These are phyloP conservation scores for Drosophila baimaii DNA, from an alignment of 1,140 invertebrate genomes.

Conservation along the genomic window DNA sequence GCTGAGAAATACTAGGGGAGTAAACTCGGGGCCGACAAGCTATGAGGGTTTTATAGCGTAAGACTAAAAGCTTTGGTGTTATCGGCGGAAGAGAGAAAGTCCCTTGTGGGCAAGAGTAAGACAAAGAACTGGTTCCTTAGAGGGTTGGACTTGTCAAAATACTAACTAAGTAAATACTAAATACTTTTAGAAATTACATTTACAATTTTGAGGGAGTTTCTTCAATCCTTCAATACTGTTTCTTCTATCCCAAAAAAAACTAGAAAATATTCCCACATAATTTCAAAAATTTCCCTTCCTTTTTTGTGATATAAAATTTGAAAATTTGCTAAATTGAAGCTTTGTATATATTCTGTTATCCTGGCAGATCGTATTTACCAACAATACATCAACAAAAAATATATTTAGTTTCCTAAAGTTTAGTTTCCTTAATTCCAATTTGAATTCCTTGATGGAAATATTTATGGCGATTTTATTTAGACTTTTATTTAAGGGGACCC, in stretches of 20 bases:
- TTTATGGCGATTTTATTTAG: too few relatives aligned
- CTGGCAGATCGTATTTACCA: too few relatives aligned
- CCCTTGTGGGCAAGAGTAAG: neutral
- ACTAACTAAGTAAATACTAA: neutral
- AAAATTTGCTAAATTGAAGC: too few relatives aligned
- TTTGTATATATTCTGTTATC: too few relatives aligned
- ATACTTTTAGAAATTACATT: neutral
- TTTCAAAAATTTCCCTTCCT: too few relatives aligned
- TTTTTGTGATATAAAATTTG: too few relatives aligned
- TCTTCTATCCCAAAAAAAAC: too few relatives aligned
- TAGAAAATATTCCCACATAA: too few relatives aligned
- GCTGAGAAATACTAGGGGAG: conserved; percentile 7
- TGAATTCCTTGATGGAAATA: neutral
- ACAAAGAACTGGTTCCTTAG: conserved; percentile 15
- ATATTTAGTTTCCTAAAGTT: neutral
- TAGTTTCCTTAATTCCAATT: neutral
- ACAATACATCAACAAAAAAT: neutral
- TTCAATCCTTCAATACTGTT: neutral
- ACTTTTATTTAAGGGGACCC: neutral
- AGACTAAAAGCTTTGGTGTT: conserved; percentile 39
- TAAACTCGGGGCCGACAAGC: conserved; percentile 4
- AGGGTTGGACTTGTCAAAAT: neutral
- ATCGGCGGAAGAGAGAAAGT: conserved; percentile 12
- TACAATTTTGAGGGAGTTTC: neutral
- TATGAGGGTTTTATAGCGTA: conserved; percentile 37